Evolutionary conservation across 2,797 vertebrate genomes (phyloP), one percentile per base, ranked within the genome.

Genomic region (Arnoldichthys spilopterus): DNA sequence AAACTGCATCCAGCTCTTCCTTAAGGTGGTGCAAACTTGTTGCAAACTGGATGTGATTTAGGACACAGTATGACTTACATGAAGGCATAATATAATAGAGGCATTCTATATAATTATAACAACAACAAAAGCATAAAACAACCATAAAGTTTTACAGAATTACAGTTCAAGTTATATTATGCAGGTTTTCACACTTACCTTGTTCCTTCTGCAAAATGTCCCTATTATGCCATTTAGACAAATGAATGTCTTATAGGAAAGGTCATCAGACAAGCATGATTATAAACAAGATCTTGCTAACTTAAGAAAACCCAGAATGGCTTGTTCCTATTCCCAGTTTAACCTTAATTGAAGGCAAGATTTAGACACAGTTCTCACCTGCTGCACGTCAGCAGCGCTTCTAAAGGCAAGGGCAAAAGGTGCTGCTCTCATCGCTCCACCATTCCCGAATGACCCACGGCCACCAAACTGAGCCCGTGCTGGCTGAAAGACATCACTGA

Each of bases 361-460:
- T n/a, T 13, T 5, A 69, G 67, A 51, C 47, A 78, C 30, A 43
- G 7, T 26, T 16, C 22, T 47, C 83, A 99, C 98, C 94, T 91
- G 94, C 88, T 92, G 95, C 18, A 98, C 94, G 7, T 98, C 95
- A 76, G 88, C 86, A 24, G 87, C 0, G 1, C 92, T 88, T 0
- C 91, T 89, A 49, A 97, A 99, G 43, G 93, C 92, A 18, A 99
- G 88, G 0, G 97, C 88, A 15, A 99, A 95, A 75, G 95, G 95
- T 0, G 95, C 96, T 0, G 96, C 95, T 88, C 98, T 94, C 98
- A 99, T 99, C 82, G 98, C 98, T 0, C 97, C 98, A 0, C 98
- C 98, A 0, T 99, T 99, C 32, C 98, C 98, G 0, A 97, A 99
- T 63, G 98, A 99, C 59, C 98, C 98, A 1, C 96, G 95, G 5